phyloP scores from a whole-genome alignment of 2,113 vertebrate species.

The Gymnocephalus cernua region DNA sequence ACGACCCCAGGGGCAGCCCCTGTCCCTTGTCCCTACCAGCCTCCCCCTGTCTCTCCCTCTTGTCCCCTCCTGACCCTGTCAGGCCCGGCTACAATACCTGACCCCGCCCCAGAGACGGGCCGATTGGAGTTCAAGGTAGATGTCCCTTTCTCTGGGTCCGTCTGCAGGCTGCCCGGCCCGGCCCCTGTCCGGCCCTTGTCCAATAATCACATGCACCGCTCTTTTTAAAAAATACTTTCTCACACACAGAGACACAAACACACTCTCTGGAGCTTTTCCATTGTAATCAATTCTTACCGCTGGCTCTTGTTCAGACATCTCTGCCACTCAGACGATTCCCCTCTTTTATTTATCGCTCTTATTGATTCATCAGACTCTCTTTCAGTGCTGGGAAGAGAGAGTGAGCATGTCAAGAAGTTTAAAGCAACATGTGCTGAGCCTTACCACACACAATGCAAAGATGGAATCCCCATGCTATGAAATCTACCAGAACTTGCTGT shows the following conservation, averaged over 20 bases:
- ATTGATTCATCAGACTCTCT: slow-evolving; percentile 43
- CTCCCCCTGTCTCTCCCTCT: slow-evolving; percentile 54
- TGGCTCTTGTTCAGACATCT: slow-evolving; percentile 54
- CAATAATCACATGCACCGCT: slow-evolving; percentile 76
- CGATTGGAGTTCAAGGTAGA: slow-evolving; percentile 86
- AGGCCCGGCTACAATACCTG: slow-evolving; percentile 76
- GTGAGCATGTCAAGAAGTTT: slow-evolving; percentile 50
- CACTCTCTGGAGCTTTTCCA: slow-evolving; percentile 29
- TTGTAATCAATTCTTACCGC: slow-evolving; percentile 41
- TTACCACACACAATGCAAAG: slow-evolving; percentile 20
- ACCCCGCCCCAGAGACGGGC: slow-evolving; percentile 76
- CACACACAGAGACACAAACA: slow-evolving; percentile 45
- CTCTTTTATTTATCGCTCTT: slow-evolving; percentile 58
- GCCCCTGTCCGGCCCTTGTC: slow-evolving; percentile 47
- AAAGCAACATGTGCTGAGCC: slow-evolving; percentile 44
- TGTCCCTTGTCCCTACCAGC: slow-evolving; percentile 52
- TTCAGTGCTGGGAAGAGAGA: slow-evolving; percentile 24
- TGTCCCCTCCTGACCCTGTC: slow-evolving; percentile 76
- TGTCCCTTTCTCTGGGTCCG: slow-evolving; percentile 65
- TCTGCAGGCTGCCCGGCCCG: slow-evolving; percentile 61
- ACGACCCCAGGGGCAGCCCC: slow-evolving; percentile 72
- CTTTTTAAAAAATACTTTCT: slow-evolving; percentile 61
- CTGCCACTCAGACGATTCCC: slow-evolving; percentile 53
- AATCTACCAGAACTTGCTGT: neutral
- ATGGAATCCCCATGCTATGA: accelerated